Conservation (phyloP, 2,888 invertebrate genomes). For the Drosophila lacicola region DNA sequence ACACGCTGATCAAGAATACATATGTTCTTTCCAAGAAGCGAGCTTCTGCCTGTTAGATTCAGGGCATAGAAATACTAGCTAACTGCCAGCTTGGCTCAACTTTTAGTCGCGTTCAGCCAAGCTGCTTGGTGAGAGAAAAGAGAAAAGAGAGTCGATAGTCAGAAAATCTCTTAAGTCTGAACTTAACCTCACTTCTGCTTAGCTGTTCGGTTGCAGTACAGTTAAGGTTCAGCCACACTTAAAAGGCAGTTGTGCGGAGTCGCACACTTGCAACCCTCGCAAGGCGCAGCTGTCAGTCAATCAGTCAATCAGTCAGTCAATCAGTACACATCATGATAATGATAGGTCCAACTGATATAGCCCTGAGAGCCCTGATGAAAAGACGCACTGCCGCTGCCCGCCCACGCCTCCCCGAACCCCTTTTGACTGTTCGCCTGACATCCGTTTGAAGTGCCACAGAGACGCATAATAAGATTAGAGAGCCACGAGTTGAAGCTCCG, state of each 20-base stretch:
- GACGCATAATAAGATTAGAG: slow-evolving; percentile 69
- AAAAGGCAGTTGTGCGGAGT: slow-evolving; percentile 16
- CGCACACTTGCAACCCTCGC: slow-evolving; percentile 18
- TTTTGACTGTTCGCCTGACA: slow-evolving; percentile 37
- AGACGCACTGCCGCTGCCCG: slow-evolving; percentile 16
- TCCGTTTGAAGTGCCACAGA: slow-evolving; percentile 66
- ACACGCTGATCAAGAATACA: too few relatives aligned
- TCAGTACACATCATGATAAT: slow-evolving; percentile 54
- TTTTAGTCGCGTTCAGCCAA: too few relatives aligned
- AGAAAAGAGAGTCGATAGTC: too few relatives aligned
- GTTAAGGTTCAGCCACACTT: not conserved
- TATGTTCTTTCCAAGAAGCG: too few relatives aligned
- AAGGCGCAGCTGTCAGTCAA: slow-evolving; percentile 45
- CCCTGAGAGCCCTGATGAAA: slow-evolving; percentile 30
- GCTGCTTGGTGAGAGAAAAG: too few relatives aligned
- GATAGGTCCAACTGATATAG: slow-evolving; percentile 47
- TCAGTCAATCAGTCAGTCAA: slow-evolving; percentile 44
- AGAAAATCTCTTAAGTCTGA: not conserved
- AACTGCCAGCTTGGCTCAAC: too few relatives aligned
- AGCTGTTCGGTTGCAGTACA: not conserved
- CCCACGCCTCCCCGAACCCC: not conserved
- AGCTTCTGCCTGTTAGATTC: too few relatives aligned
- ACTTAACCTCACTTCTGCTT: slow-evolving; percentile 1
- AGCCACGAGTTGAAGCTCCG: not conserved
- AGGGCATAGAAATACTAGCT: too few relatives aligned